These are phyloP conservation scores for Melinaea marsaeus DNA, from an alignment of 2,888 invertebrate genomes.

Conservation along the genomic window DNA sequence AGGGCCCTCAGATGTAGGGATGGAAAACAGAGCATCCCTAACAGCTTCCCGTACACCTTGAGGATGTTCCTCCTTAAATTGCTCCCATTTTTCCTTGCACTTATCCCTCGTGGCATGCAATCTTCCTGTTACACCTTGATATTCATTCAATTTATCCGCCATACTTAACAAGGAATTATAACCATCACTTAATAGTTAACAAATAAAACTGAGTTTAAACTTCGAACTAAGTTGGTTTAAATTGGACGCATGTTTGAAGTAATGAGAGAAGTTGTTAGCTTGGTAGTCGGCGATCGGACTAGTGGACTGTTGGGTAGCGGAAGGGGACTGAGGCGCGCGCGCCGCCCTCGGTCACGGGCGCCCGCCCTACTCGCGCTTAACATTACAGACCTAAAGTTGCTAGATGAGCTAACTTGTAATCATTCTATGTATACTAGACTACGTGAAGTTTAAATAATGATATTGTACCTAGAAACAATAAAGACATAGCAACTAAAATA, in stretches of 20 bases:
- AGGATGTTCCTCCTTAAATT: slow-evolving; percentile 80
- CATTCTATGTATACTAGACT: not conserved
- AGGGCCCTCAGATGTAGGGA: slow-evolving; percentile 62
- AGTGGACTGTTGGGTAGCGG: slow-evolving; percentile 41
- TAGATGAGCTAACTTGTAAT: slow-evolving; percentile 43
- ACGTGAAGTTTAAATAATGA: too few relatives aligned
- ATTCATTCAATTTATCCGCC: slow-evolving; percentile 89
- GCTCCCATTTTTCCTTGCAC: slow-evolving; percentile 79
- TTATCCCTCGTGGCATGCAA: slow-evolving; percentile 82
- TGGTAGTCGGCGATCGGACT: slow-evolving; percentile 26
- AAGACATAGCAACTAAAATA: too few relatives aligned
- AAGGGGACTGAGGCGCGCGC: slow-evolving; percentile 63
- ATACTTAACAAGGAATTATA: slow-evolving; percentile 48
- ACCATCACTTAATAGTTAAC: too few relatives aligned
- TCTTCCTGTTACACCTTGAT: slow-evolving; percentile 85
- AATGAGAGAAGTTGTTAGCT: slow-evolving; percentile 26
- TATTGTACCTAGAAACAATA: too few relatives aligned
- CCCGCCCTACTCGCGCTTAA: slow-evolving; percentile 54
- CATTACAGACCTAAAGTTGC: slow-evolving; percentile 39
- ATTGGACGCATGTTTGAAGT: slow-evolving; percentile 13
- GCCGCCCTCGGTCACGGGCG: slow-evolving; percentile 52
- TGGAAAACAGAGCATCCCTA: slow-evolving; percentile 64
- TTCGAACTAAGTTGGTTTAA: slow-evolving; percentile 4
- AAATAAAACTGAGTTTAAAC: not conserved
- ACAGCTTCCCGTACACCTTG: slow-evolving; percentile 73